phyloP scores from a whole-genome alignment of 2,797 vertebrate genomes.

The Syngnathus rostellatus region DNA sequence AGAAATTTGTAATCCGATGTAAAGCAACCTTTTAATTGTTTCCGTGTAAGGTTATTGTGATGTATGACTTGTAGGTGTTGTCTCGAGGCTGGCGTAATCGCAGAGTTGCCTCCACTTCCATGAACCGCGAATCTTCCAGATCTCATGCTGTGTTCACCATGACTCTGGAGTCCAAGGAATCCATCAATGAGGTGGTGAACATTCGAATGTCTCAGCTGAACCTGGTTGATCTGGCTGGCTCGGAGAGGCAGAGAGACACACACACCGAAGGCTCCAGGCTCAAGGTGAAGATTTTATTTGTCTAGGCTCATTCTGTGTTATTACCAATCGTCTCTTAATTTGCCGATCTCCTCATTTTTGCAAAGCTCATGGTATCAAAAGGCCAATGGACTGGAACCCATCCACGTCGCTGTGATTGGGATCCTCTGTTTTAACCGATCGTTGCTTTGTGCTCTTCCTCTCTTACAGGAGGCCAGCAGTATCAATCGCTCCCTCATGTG shows the following conservation, averaged over 20 bases:
- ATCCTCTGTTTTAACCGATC: constrained; percentile 2
- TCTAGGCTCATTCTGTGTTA: not conserved
- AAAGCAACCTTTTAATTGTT: not conserved
- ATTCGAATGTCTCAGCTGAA: constrained; percentile 89
- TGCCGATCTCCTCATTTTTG: too few relatives aligned
- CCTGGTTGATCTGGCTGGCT: constrained; percentile 91
- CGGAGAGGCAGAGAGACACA: constrained; percentile 90
- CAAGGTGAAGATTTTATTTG: constrained; percentile 67
- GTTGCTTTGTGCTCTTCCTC: constrained; percentile 1
- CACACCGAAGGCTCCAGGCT: constrained; percentile 85
- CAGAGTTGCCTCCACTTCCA: constrained; percentile 89
- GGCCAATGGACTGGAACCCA: too few relatives aligned
- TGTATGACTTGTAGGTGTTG: constrained; percentile 70
- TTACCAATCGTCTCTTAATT: not conserved
- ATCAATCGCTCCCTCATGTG: constrained; percentile 94
- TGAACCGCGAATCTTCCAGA: constrained; percentile 94
- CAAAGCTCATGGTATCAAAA: too few relatives aligned
- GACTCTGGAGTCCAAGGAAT: constrained; percentile 89
- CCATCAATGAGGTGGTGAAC: constrained; percentile 79
- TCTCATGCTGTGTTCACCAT: constrained; percentile 95
- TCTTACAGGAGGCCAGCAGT: constrained; percentile 84
- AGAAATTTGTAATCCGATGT: constrained; percentile 14
- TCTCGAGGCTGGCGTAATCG: constrained; percentile 91
- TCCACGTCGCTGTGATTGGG: not conserved
- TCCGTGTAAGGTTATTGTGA: not conserved